phyloP scores from a whole-genome alignment of 1,140 invertebrate species.

The Dendrolimus punctatus region DNA sequence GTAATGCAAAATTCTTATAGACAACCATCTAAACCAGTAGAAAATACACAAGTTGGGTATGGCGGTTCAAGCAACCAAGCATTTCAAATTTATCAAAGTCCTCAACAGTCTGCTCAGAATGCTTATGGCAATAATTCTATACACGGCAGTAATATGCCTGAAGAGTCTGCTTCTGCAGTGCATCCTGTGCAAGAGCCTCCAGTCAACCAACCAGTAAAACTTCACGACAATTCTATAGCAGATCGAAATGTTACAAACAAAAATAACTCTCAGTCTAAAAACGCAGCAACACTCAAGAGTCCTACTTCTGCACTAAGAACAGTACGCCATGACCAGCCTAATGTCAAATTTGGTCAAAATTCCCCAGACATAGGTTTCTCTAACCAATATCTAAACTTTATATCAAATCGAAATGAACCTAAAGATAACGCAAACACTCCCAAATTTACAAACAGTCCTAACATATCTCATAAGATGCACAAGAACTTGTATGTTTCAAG shows the following conservation, averaged over 20 bases:
- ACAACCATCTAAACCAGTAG: conserved; percentile 38
- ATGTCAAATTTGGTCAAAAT: conserved; percentile 47
- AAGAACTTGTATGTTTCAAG: conserved; percentile 71
- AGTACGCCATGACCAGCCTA: conserved; percentile 62
- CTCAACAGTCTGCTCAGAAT: conserved; percentile 35
- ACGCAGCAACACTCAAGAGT: conserved; percentile 38
- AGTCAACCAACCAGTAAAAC: conserved; percentile 22
- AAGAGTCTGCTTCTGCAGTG: conserved; percentile 23
- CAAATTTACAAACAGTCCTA: conserved; percentile 66
- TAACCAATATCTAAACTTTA: conserved; percentile 66
- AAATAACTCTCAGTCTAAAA: conserved; percentile 30
- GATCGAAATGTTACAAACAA: conserved; percentile 38
- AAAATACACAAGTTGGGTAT: conserved; percentile 31
- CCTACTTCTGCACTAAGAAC: conserved; percentile 56
- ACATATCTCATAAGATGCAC: conserved; percentile 70
- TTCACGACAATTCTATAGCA: conserved; percentile 22
- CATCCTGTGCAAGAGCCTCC: conserved; percentile 33
- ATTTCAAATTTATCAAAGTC: conserved; percentile 60
- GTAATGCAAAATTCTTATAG: conserved; percentile 46
- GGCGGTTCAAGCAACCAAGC: conserved; percentile 35
- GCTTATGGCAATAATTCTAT: conserved; percentile 31
- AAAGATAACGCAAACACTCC: conserved; percentile 69
- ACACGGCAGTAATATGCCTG: conserved; percentile 27
- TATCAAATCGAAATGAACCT: conserved; percentile 66
- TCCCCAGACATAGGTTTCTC: conserved; percentile 61